These are phyloP conservation scores for Temnothorax rugatulus DNA, from an alignment of 2,888 invertebrate genomes.

Conservation along the genomic window DNA sequence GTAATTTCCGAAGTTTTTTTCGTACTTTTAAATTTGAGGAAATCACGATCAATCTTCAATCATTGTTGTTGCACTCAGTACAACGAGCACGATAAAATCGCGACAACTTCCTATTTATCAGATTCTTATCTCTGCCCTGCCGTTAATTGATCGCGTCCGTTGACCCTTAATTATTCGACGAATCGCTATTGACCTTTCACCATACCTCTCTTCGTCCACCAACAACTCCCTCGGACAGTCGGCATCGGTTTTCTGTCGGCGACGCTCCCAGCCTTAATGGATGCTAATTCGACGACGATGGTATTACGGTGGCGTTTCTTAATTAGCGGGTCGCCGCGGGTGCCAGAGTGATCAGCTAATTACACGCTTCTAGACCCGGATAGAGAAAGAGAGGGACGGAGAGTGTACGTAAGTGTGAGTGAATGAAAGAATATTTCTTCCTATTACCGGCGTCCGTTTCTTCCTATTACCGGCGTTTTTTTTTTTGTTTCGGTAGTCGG, in stretches of 20 bases:
- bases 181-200: slow-evolving; percentile 66
- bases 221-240: slow-evolving; percentile 55
- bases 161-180: slow-evolving; percentile 77
- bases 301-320: slow-evolving; percentile 78
- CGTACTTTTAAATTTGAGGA: neutral
- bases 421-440: slow-evolving; percentile 30
- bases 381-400: slow-evolving; percentile 5
- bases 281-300: slow-evolving; percentile 80
- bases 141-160: slow-evolving; percentile 76
- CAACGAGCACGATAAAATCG: slow-evolving; percentile 68
- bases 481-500: slow-evolving; percentile 29
- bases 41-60: neutral
- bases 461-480: no score
- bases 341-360: slow-evolving; percentile 72
- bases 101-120: slow-evolving; percentile 67
- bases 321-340: slow-evolving; percentile 75
- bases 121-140: slow-evolving; percentile 66
- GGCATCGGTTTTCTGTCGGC: slow-evolving; percentile 69
- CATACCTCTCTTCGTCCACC: slow-evolving; percentile 12
- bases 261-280: slow-evolving; percentile 73
- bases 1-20: neutral
- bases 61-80: neutral
- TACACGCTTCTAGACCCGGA: slow-evolving; percentile 69
- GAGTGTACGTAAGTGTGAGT: neutral
- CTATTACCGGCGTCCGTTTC: slow-evolving; percentile 8